These are phyloP conservation scores for Chamaea fasciata DNA, from an alignment of 2,113 vertebrate genomes.

Conservation along the genomic window DNA sequence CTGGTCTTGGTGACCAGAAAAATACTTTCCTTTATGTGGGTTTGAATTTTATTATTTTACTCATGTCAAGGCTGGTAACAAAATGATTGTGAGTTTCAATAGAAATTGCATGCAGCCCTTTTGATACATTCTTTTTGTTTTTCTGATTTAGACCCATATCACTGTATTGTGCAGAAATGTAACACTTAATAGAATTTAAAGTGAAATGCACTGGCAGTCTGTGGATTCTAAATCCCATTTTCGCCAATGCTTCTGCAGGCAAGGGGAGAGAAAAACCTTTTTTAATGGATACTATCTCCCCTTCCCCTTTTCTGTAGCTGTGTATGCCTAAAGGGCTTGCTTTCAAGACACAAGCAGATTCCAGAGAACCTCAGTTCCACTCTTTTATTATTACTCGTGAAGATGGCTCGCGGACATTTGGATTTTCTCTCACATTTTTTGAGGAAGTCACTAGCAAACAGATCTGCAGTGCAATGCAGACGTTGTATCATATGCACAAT, in stretches of 20 bases:
- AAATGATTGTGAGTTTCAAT: neutral
- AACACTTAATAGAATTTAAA: neutral
- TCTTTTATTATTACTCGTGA: conserved; percentile 98
- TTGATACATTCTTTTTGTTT: neutral
- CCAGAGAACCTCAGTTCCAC: conserved; percentile 91
- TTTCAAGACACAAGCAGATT: conserved; percentile 94
- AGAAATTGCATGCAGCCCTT: neutral
- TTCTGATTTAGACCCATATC: neutral
- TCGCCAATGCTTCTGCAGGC: neutral
- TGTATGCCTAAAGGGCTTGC: conserved; percentile 98
- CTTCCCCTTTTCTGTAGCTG: conserved; percentile 74
- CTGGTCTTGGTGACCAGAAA: neutral
- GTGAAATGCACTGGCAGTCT: neutral
- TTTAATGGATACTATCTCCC: neutral
- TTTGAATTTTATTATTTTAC: neutral
- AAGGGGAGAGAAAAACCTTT: neutral
- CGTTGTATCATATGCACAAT: conserved; percentile 98
- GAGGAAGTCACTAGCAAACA: conserved; percentile 99
- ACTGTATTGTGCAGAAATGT: neutral
- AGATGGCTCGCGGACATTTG: conserved; percentile 96
- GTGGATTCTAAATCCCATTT: neutral
- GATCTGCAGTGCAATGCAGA: conserved; percentile 99
- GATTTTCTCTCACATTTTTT: conserved; percentile 96
- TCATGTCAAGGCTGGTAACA: neutral
- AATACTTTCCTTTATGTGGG: neutral